Conservation (phyloP, 2,888 invertebrate genomes). For the Melolontha melolontha region DNA sequence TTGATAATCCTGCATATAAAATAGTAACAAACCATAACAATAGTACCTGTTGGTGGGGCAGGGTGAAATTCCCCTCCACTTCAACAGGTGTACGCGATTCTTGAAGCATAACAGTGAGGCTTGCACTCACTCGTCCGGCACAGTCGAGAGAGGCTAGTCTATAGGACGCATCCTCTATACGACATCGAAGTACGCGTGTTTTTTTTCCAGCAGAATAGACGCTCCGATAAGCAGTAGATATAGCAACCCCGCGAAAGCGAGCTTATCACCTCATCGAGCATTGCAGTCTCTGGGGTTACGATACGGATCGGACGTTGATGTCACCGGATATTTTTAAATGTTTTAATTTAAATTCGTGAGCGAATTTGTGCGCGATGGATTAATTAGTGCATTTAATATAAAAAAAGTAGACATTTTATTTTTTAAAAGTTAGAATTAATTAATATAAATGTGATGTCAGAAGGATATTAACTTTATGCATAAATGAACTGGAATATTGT, state of each 20-base stretch:
- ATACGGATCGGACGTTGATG: constrained; percentile 18
- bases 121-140: constrained; percentile 67
- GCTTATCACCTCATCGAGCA: constrained; percentile 44
- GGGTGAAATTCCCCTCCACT: constrained; percentile 60
- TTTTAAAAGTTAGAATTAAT: neutral
- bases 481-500: neutral
- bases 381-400: constrained; percentile 23
- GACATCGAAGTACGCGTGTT: constrained; percentile 50
- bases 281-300: constrained; percentile 38
- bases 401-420: constrained; percentile 16
- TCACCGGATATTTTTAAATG: constrained; percentile 18
- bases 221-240: constrained; percentile 27
- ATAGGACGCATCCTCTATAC: constrained; percentile 55
- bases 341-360: constrained; percentile 46
- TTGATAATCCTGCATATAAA: constrained; percentile 45
- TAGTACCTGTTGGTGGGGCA: constrained; percentile 62
- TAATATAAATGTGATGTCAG: constrained; percentile 13
- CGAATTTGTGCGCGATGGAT: constrained; percentile 34
- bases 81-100: constrained; percentile 66
- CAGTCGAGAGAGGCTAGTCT: constrained; percentile 64
- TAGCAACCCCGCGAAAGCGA: constrained; percentile 24
- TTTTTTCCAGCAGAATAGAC: constrained; percentile 29
- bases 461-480: no score
- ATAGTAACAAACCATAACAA: constrained; percentile 56
- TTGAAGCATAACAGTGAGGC: constrained; percentile 66